Conservation (phyloP, 2,113 vertebrate genomes). For the Melierax canorus region DNA sequence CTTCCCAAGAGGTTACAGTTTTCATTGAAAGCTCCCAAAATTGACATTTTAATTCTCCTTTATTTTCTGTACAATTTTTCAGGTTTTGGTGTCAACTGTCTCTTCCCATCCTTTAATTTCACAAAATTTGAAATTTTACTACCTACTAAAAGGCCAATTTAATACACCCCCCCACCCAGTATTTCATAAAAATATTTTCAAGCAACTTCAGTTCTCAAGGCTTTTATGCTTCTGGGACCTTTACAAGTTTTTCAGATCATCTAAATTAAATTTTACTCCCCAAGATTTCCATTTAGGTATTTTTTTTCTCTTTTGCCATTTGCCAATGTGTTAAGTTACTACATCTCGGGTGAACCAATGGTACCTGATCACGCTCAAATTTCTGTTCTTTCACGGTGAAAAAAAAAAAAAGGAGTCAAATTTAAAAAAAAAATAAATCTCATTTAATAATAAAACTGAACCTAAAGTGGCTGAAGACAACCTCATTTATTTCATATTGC, state of each 20-base stretch:
- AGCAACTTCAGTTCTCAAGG: neutral
- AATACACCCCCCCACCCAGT: neutral
- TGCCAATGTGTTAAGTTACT: neutral
- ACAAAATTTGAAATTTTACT: neutral
- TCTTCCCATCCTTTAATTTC: neutral
- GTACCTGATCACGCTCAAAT: neutral
- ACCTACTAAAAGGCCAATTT: neutral
- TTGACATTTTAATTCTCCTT: neutral
- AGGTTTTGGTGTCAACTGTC: neutral
- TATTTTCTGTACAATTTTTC: neutral
- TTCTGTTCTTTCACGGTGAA: neutral
- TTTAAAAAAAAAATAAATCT: neutral
- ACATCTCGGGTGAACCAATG: neutral
- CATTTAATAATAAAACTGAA: neutral
- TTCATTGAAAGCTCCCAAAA: neutral
- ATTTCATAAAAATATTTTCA: neutral
- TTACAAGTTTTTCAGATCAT: neutral
- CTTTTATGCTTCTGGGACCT: neutral
- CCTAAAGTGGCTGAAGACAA: neutral
- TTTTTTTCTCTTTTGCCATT: neutral
- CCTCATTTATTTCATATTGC: neutral
- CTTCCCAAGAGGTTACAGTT: neutral
- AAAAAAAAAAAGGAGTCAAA: neutral
- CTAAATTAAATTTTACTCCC: neutral
- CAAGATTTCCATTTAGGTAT: neutral